Base-by-base conservation (phyloP, 2,797 vertebrate genomes). In the Pangasius macronema region DNA sequence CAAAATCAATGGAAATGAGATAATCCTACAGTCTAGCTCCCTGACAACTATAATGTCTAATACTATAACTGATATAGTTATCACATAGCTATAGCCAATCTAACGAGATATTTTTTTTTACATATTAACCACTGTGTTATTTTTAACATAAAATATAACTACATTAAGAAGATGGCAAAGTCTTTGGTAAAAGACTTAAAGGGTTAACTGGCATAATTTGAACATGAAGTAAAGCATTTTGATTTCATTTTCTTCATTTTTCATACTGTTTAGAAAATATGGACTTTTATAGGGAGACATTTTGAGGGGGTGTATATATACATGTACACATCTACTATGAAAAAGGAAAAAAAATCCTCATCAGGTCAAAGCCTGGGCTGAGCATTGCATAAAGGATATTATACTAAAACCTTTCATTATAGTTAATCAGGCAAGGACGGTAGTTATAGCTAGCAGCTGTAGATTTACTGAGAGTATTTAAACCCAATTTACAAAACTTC, bases 331-430 rank as follows among this genome's bases (percentile, higher is more conserved):
- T 57, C 39, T 84, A 49, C 57, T 68, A 82, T 75, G 30, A 76
- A n/a, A 79, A 20, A 2, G 16, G 16, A 5, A 51, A 68, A 68
- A n/a, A 72, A 51, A 81, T 49, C 53, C 46, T 61, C 51, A 18
- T 80, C 63, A 57, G 79, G 84, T 49, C 49, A 86, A 55, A 85
- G 10, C 68, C 57, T 83, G 84, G 36, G 2, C 65, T 76, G 51
- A 80, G 36, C 67, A 49, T 68, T 57, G 79, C 59, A 85, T 85
- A 53, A 68, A 59, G 49, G 70, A 70, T 61, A 70, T 10, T 70
- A 36, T 83, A 68, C 42, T 39, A 72, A 75, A 85, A 82, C 33
- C 84, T 76, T 83, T 86, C 81, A 77, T 39, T 76, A 20, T 77
- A 65, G 57, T 33, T 77, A 76, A 46, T 39, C 14, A 82, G 76